phyloP scores from a whole-genome alignment of 37 sponge, comb jelly and placozoan genomes.

The Dysidea cf. avara region DNA sequence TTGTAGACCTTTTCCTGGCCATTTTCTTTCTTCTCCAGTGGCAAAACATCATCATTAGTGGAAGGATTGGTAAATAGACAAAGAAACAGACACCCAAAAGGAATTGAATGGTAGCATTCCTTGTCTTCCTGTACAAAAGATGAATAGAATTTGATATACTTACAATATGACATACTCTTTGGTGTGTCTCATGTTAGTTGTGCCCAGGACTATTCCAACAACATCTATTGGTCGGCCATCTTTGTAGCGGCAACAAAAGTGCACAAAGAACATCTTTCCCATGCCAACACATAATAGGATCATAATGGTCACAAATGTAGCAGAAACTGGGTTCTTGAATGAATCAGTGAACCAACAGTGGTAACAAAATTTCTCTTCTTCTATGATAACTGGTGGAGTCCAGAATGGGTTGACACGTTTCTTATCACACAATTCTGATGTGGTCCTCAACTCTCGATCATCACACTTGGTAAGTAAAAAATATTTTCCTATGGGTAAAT shows the following conservation, averaged over 20 bases:
- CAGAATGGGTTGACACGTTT: conserved; percentile 42
- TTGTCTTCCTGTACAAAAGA: conserved; percentile 43
- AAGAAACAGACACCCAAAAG: conserved; percentile 78
- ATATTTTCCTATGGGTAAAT: no score
- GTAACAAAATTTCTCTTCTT: conserved; percentile 37
- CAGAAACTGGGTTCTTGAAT: conserved; percentile 52
- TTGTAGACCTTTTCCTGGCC: conserved; percentile 36
- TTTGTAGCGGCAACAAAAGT: conserved; percentile 54
- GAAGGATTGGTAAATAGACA: conserved; percentile 75
- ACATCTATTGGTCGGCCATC: conserved; percentile 76
- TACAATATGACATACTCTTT: conserved; percentile 18
- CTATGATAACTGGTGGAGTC: conserved; percentile 24
- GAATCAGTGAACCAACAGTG: conserved; percentile 78
- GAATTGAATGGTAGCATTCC: conserved; percentile 70
- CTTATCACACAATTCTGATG: conserved; percentile 15
- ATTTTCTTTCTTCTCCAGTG: conserved; percentile 46
- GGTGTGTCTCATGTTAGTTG: conserved; percentile 59
- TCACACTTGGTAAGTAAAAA: conserved; percentile 4
- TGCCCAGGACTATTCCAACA: conserved; percentile 65
- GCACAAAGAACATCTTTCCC: conserved; percentile 67
- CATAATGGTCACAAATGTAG: conserved; percentile 26
- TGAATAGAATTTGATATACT: background rate
- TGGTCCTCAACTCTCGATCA: conserved; percentile 1
- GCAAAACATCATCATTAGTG: conserved; percentile 60
- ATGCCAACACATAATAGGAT: conserved; percentile 66